These are phyloP conservation scores for Agrochola lota DNA, from an alignment of 2,888 invertebrate species.

Conservation along the genomic window DNA sequence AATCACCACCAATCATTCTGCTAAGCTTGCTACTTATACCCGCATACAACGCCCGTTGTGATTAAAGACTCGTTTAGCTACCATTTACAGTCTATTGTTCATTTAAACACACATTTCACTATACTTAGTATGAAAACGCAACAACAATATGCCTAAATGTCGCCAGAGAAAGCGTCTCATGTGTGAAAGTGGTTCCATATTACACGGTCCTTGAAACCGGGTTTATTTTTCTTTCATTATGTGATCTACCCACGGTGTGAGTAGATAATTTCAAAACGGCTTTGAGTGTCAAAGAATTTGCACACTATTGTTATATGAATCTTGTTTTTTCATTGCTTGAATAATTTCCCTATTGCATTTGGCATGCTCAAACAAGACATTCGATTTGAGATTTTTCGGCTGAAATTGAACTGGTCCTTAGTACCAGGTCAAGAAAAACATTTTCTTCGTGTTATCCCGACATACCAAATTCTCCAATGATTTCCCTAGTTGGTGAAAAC, in stretches of 20 bases:
- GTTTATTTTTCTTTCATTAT: slow-evolving; percentile 45
- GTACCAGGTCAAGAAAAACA: not conserved
- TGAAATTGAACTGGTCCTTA: not conserved
- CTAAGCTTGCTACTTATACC: slow-evolving; percentile 9
- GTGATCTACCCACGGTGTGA: slow-evolving; percentile 18
- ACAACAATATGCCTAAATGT: slow-evolving; percentile 39
- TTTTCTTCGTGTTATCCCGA: not conserved
- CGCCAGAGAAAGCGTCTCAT: slow-evolving; percentile 60
- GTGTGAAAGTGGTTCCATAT: slow-evolving; percentile 58
- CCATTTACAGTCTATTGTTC: slow-evolving; percentile 41
- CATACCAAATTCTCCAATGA: not conserved
- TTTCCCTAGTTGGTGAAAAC: not conserved
- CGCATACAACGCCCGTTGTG: slow-evolving; percentile 11
- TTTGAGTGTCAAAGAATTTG: slow-evolving; percentile 6
- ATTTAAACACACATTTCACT: slow-evolving; percentile 27
- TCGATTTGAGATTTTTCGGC: not conserved
- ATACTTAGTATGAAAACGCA: slow-evolving; percentile 31
- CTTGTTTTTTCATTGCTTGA: not conserved
- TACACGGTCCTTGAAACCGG: slow-evolving; percentile 45
- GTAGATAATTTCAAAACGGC: slow-evolving; percentile 25
- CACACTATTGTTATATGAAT: not conserved
- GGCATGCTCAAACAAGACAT: not conserved
- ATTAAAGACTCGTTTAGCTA: slow-evolving; percentile 12
- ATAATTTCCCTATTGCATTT: not conserved
- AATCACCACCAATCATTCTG: not conserved